Evolutionary conservation across 2,888 invertebrate species (phyloP).

Genomic region (Polietes domitor): DNA sequence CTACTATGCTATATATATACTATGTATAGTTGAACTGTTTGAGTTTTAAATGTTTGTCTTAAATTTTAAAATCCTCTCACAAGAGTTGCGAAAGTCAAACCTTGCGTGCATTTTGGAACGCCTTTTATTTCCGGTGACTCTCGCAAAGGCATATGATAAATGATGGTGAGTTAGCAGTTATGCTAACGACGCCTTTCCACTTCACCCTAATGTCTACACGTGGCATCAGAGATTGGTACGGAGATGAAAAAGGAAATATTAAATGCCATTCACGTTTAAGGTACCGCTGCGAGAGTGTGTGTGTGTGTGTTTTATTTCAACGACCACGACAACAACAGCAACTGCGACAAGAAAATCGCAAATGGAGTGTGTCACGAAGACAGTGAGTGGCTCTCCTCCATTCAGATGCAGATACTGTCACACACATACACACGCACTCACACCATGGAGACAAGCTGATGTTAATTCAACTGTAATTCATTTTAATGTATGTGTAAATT

Average conservation of each 20-base stretch:
- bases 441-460: neutral
- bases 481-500: constrained; percentile 9
- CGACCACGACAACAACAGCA: neutral
- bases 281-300: neutral
- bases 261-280: neutral
- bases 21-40: too few relatives aligned
- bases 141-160: too few relatives aligned
- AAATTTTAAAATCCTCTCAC: too few relatives aligned
- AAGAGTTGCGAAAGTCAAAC: too few relatives aligned
- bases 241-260: neutral
- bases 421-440: neutral
- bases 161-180: too few relatives aligned
- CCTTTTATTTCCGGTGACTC: too few relatives aligned
- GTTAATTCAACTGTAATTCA: neutral
- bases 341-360: neutral
- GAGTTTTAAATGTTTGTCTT: too few relatives aligned
- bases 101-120: too few relatives aligned
- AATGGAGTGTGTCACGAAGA: constrained; percentile 3
- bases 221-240: neutral
- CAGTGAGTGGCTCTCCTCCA: neutral
- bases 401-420: neutral
- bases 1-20: too few relatives aligned
- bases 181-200: too few relatives aligned
- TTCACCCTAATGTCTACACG: too few relatives aligned
- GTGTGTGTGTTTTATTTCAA: neutral